Evolutionary conservation across 2,888 invertebrate species (phyloP), one percentile per base, ranked within the genome.

Genomic region (Sinohyriopsis cumingii): DNA sequence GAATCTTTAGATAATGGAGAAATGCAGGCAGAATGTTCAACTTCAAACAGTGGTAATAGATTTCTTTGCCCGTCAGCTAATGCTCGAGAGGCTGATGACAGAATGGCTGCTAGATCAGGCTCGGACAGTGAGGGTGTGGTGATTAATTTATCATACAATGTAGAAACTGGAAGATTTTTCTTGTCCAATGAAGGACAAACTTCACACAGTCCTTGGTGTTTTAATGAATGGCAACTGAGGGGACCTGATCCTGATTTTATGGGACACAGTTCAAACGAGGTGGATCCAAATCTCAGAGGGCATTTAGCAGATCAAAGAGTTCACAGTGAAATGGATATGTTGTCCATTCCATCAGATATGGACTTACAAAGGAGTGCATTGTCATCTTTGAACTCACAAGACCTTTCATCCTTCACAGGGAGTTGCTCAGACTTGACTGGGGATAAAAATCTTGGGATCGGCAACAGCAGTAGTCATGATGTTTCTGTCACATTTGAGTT

Each of bases 61-160:
- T 45, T 45, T 45, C 45, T 45, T 45, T 12, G 45, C 45, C 45
- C 15, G 45, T 15, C 45, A 45, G 3, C 9, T 15, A 45, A 3
- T 3, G 3, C 45, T 45, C 15, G 0, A 3, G 45, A 45, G 45
- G 45, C 0, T 45, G 45, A 45, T 45, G 45, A 45, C 12, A 45
- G 45, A 45, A 45, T 45, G 64, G 0, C 71, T 69, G 1, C 22
- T 59, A 22, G 24, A 18, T 59, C 59, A 45, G 59, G 24, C 59
- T 22, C 59, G 0, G 59, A 59, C 59, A 59, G 3, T 19, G 59
- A 59, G 12, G 18, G 22, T 19, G 24, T 59, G 59, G 24, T 22
- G 22, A 18, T 59, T 59, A 22, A 59, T 24, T 22, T 59, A 24
- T 59, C 59, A 59, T 22, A 59, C 59, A 24, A 59, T 59, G 59